phyloP scores from a whole-genome alignment of 2,113 vertebrate genomes.

The Pseudopodoces humilis region DNA sequence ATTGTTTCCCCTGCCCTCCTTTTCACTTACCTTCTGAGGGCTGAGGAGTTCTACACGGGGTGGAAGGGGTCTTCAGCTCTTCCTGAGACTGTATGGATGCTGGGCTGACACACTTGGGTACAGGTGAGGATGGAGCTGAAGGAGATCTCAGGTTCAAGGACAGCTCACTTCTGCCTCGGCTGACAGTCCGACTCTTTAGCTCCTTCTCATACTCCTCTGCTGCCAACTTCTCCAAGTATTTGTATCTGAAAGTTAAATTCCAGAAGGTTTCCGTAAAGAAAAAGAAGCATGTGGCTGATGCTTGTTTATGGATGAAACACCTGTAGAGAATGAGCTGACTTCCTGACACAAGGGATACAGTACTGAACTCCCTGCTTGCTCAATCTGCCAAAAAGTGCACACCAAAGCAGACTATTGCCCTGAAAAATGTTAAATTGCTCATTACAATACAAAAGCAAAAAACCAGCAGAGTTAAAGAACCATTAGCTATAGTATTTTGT shows the following conservation, averaged over 20 bases:
- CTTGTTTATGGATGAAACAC: conserved; percentile 78
- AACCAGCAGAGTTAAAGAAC: conserved; percentile 19
- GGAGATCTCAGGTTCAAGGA: conserved; percentile 87
- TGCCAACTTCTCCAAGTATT: conserved; percentile 88
- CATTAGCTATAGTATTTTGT: conserved; percentile 5
- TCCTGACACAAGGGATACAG: conserved; percentile 57
- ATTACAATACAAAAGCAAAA: conserved; percentile 58
- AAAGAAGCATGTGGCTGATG: conserved; percentile 68
- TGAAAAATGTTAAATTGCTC: conserved; percentile 60
- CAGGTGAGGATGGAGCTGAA: conserved; percentile 65
- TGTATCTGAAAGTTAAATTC: conserved; percentile 90
- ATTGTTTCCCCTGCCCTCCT: neutral
- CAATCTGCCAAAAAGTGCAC: conserved; percentile 29
- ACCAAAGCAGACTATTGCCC: conserved; percentile 27
- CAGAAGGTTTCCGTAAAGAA: conserved; percentile 80
- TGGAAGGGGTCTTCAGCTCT: conserved; percentile 41
- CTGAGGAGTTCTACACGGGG: conserved; percentile 41
- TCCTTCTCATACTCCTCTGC: conserved; percentile 89
- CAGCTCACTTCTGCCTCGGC: conserved; percentile 87
- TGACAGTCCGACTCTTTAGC: conserved; percentile 72
- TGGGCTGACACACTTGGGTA: conserved; percentile 71
- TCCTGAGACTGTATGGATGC: conserved; percentile 73
- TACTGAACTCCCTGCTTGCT: conserved; percentile 42
- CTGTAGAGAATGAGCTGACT: conserved; percentile 72
- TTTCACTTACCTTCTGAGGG: conserved; percentile 76